Evolutionary conservation across 2,888 invertebrate genomes (phyloP).

Genomic region (Hydroisotoma schaefferi): DNA sequence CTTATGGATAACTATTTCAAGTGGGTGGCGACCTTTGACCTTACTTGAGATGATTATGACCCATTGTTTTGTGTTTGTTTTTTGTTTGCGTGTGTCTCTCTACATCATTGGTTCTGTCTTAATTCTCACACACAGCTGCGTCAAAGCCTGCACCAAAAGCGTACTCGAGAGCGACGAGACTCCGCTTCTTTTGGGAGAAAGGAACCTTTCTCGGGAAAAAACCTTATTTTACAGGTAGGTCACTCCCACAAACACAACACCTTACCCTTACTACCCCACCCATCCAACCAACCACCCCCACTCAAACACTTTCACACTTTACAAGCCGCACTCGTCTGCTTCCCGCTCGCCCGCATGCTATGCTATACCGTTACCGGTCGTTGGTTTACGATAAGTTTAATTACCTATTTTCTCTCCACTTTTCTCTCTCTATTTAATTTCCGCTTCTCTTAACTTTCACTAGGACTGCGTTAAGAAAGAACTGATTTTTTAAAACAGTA

Average conservation of each 20-base stretch:
- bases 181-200: constrained; percentile 82
- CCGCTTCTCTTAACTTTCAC: too few species aligned
- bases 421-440: too few species aligned
- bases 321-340: too few species aligned
- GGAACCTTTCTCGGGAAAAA: constrained; percentile 91
- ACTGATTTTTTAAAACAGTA: too few species aligned
- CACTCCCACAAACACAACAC: constrained; percentile 10
- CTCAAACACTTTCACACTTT: too few species aligned
- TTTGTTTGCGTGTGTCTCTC: constrained; percentile 50
- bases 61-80: background rate
- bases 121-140: constrained; percentile 49
- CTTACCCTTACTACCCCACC: background rate
- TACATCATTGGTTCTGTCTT: constrained; percentile 55
- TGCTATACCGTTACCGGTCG: too few species aligned
- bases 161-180: constrained; percentile 95
- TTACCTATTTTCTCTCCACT: too few species aligned
- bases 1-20: too few species aligned
- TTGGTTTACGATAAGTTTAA: too few species aligned
- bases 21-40: constrained; percentile 4
- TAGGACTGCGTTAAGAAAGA: too few species aligned
- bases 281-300: too few species aligned
- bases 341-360: too few species aligned
- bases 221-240: constrained; percentile 96
- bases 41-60: background rate
- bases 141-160: constrained; percentile 98